phyloP scores from a whole-genome alignment of 1,140 invertebrate genomes.

The Cyclargus thomasi region DNA sequence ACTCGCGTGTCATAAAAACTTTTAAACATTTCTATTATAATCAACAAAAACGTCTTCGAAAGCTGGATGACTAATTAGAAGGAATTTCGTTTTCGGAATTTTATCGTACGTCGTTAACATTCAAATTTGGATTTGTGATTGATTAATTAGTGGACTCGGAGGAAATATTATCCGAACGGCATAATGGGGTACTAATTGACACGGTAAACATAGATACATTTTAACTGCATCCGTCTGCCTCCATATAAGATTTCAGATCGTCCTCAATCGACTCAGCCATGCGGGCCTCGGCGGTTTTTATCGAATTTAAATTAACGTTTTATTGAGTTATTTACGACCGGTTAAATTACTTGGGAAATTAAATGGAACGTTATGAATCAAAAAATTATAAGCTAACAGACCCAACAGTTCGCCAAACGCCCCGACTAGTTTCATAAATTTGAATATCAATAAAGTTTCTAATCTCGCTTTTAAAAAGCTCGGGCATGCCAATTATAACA shows the following conservation, averaged over 20 bases:
- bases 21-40: slow-evolving; percentile 5
- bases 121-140: slow-evolving; percentile 4
- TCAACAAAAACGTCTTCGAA: background rate
- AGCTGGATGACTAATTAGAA: slow-evolving; percentile 7
- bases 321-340: slow-evolving; percentile 18
- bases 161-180: slow-evolving; percentile 12
- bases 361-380: slow-evolving; percentile 4
- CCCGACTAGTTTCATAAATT: background rate
- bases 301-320: slow-evolving; percentile 17
- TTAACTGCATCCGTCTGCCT: slow-evolving; percentile 22
- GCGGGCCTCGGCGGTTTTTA: slow-evolving; percentile 14
- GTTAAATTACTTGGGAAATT: slow-evolving; percentile 9
- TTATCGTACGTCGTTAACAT: slow-evolving; percentile 14
- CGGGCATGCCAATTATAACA: background rate
- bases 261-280: slow-evolving; percentile 10
- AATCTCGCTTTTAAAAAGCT: background rate
- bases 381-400: background rate
- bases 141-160: background rate
- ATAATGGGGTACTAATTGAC: slow-evolving; percentile 35
- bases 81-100: slow-evolving; percentile 5
- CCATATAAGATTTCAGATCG: slow-evolving; percentile 16
- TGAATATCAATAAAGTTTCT: background rate
- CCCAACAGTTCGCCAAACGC: background rate
- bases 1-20: background rate
- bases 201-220: slow-evolving; percentile 23